These are phyloP conservation scores for Macropus fuliginosus DNA, from an alignment of 2,797 vertebrate species.

Conservation along the genomic window DNA sequence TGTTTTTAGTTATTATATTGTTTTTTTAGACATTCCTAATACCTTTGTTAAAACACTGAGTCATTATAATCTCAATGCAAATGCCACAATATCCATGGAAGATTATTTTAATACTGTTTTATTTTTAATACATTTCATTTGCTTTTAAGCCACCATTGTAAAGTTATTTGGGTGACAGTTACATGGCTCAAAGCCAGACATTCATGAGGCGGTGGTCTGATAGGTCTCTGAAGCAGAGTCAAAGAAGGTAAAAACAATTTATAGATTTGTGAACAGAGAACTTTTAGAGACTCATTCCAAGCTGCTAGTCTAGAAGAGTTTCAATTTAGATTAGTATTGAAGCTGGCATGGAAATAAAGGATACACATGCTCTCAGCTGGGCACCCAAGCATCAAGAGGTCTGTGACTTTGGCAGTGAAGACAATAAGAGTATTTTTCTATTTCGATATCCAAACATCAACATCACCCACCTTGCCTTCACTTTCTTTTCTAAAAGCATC, in stretches of 20 bases:
- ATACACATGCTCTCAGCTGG: not conserved
- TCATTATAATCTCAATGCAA: slow-evolving; percentile 43
- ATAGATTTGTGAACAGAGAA: slow-evolving; percentile 17
- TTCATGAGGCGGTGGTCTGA: slow-evolving; percentile 49
- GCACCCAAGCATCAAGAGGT: not conserved
- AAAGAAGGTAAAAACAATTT: slow-evolving; percentile 13
- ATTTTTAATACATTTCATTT: slow-evolving; percentile 70
- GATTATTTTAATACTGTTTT: slow-evolving; percentile 70
- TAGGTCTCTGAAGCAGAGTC: slow-evolving; percentile 46
- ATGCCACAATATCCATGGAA: slow-evolving; percentile 27
- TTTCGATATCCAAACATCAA: not conserved
- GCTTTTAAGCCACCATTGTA: slow-evolving; percentile 63
- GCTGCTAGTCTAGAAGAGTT: not conserved
- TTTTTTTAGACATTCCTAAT: slow-evolving; percentile 1
- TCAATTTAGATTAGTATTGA: not conserved
- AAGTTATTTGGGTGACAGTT: slow-evolving; percentile 69
- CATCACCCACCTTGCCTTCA: not conserved
- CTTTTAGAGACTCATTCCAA: slow-evolving; percentile 22
- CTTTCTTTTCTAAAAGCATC: not conserved
- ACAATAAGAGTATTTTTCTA: not conserved
- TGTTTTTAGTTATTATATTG: slow-evolving; percentile 40
- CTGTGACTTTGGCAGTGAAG: not conserved
- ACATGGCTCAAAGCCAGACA: slow-evolving; percentile 56
- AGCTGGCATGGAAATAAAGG: not conserved
- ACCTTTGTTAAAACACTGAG: slow-evolving; percentile 13